Base-by-base conservation (phyloP, 2,888 invertebrate species). In the Xestobium rufovillosum region DNA sequence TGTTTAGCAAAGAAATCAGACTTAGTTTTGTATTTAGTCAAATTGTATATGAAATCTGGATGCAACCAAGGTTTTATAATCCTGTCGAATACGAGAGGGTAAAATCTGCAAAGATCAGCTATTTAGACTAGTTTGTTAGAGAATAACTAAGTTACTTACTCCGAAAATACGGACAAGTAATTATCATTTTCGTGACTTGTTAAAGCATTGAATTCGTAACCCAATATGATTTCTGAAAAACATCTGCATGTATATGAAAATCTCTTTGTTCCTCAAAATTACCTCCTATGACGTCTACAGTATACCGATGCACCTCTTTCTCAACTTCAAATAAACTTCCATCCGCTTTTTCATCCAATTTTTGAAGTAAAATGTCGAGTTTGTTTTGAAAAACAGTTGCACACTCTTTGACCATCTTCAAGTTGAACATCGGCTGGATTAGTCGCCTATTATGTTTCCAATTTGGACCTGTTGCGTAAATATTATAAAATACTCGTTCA, bases 1-100 rank as follows among this genome's bases (percentile, higher is more conserved):
- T n/a, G n/a, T n/a, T n/a, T n/a, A n/a, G n/a, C n/a, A n/a, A n/a
- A n/a, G n/a, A n/a, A n/a, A n/a, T n/a, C n/a, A n/a, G n/a, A n/a
- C n/a, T n/a, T n/a, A n/a, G n/a, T 14, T 33, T 42, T 26, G 14
- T 27, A 48, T 9, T 26, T 25, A 3, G 49, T 47, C 4, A 48
- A 34, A 38, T 25, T 38, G 26, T 45, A 52, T 15, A 53, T 31
- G 28, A 43, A 45, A 2, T 54, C 53, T 8, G 42, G 35, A 36
- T 53, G 51, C 10, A 52, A 38, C 53, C 52, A 52, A 3, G 50
- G 44, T 39, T 50, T 54, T 2, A 43, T 33, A 39, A 56, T 27
- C 44, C 55, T 44, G 14, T 40, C 43, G 26, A 49, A 50, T 10
- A 32, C 42, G n/a, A 49, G 25, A 17, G 48, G 31, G 29, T 53